Evolutionary conservation across 2,888 invertebrate species (phyloP).

Genomic region (Gymnoscelis rufifasciata): DNA sequence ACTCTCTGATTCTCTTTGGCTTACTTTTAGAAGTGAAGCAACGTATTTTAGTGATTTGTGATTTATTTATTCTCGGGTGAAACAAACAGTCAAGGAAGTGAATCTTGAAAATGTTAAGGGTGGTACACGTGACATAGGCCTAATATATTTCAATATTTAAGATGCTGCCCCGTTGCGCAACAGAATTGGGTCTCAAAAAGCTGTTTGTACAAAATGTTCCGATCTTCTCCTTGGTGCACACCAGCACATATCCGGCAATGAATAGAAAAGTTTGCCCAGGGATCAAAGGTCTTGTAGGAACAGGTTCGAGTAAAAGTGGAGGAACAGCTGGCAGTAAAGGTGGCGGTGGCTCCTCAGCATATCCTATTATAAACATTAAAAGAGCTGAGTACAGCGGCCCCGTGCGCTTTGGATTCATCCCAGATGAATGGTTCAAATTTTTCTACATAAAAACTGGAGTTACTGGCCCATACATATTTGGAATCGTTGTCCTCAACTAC

Average conservation of each 20-base stretch:
- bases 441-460: slow-evolving; percentile 94
- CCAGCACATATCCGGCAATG: slow-evolving; percentile 26
- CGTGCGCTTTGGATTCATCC: slow-evolving; percentile 78
- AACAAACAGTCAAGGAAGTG: too few species aligned
- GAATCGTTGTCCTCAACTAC: slow-evolving; percentile 86
- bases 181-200: slow-evolving; percentile 18
- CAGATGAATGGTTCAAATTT: slow-evolving; percentile 83
- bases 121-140: not conserved
- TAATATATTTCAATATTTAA: slow-evolving; percentile 1
- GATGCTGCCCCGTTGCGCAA: slow-evolving; percentile 32
- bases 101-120: too few species aligned
- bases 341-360: not conserved
- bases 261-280: slow-evolving; percentile 13
- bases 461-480: slow-evolving; percentile 93
- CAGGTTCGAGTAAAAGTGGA: not conserved
- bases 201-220: slow-evolving; percentile 20
- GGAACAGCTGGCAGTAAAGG: not conserved
- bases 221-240: slow-evolving; percentile 2
- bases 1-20: too few species aligned
- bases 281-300: too few species aligned
- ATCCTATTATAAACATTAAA: slow-evolving; percentile 26
- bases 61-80: too few species aligned
- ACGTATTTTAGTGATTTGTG: too few species aligned
- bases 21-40: too few species aligned
- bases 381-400: slow-evolving; percentile 51